A percentile compares a stretch with the other conserved stretches of the same genome.
Evolutionary conservation across 2,113 vertebrate genomes (phyloP).

Genomic region (Myiozetetes cayanensis): DNA sequence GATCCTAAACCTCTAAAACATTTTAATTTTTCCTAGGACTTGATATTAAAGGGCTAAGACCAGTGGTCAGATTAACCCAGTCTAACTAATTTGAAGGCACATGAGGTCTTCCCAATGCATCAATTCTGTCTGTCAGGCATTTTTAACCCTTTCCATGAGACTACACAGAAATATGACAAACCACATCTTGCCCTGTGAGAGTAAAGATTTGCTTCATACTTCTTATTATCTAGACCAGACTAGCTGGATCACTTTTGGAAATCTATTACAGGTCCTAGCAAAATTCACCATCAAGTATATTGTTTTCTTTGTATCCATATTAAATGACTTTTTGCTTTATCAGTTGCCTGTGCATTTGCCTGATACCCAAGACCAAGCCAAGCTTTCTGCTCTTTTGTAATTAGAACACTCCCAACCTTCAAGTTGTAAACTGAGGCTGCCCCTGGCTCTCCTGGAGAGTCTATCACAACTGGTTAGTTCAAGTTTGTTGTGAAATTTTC

Average conservation of each 20-base stretch:
- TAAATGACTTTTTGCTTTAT: not conserved
- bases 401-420: not conserved
- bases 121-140: not conserved
- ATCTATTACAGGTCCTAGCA: not conserved
- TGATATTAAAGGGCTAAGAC: constrained; percentile 13
- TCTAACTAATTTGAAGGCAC: not conserved
- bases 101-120: not conserved
- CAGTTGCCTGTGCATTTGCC: not conserved
- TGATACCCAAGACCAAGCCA: not conserved
- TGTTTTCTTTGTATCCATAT: not conserved
- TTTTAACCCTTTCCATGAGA: not conserved
- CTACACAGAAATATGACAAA: not conserved
- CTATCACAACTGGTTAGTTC: not conserved
- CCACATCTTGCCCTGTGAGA: not conserved
- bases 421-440: not conserved
- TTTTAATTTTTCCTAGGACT: constrained; percentile 13
- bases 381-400: not conserved
- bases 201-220: not conserved
- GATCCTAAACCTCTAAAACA: constrained; percentile 24
- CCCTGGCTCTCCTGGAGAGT: not conserved
- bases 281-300: not conserved
- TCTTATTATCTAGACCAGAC: not conserved
- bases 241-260: rapidly evolving
- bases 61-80: not conserved
- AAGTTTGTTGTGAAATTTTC: not conserved